Evolutionary conservation across 2,888 invertebrate genomes (phyloP).

Genomic region (Lordiphosa andalusiaca): DNA sequence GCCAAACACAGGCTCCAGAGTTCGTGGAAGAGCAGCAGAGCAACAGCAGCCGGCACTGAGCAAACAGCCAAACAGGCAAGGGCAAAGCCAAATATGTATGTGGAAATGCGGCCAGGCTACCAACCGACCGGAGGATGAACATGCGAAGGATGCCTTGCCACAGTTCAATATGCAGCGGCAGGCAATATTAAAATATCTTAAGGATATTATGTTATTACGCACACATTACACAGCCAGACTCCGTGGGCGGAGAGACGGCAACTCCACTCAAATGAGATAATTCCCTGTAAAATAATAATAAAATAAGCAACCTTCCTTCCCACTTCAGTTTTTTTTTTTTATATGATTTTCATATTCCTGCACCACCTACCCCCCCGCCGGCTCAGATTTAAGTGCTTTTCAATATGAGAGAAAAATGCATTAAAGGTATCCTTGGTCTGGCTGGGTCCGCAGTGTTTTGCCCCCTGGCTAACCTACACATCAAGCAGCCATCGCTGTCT

Average conservation of each 20-base stretch:
- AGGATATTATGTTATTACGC: constrained; percentile 78
- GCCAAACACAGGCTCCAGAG: constrained; percentile 15
- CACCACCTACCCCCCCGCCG: constrained; percentile 24
- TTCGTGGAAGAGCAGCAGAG: constrained; percentile 3
- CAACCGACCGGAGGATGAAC: constrained; percentile 24
- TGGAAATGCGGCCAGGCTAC: constrained; percentile 64
- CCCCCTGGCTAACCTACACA: constrained; percentile 28
- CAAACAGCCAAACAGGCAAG: constrained; percentile 52
- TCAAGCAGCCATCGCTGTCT: not conserved
- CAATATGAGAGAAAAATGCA: constrained; percentile 68
- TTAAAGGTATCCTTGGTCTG: constrained; percentile 60
- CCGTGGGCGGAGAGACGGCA: constrained; percentile 19
- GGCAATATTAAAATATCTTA: constrained; percentile 77
- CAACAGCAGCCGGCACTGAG: constrained; percentile 24
- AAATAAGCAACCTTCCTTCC: constrained; percentile 56
- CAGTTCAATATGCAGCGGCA: constrained; percentile 71
- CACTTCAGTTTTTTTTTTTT: constrained; percentile 51
- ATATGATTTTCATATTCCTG: constrained; percentile 68
- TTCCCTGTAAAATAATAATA: constrained; percentile 77
- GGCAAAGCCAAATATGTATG: constrained; percentile 73
- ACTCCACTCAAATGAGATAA: constrained; percentile 77
- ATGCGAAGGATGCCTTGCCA: constrained; percentile 49
- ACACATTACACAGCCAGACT: constrained; percentile 64
- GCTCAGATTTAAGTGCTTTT: constrained; percentile 65
- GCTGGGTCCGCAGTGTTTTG: constrained; percentile 20